These are phyloP conservation scores for Nesospiza acunhae DNA, from an alignment of 2,113 vertebrate species.

Conservation along the genomic window DNA sequence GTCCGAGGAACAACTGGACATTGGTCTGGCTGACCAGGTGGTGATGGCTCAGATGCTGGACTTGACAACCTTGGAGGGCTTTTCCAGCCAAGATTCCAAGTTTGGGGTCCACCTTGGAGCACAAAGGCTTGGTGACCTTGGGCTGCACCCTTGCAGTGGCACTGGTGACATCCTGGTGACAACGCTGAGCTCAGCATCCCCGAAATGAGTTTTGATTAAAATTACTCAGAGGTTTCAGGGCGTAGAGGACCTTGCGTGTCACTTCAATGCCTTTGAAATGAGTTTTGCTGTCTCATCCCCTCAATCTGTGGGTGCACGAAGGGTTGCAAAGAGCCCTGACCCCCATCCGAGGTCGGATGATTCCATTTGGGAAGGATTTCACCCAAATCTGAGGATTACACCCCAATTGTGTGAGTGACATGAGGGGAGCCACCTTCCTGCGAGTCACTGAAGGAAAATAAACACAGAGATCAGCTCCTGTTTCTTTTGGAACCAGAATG, in stretches of 20 bases:
- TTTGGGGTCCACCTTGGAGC: background rate
- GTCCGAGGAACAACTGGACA: background rate
- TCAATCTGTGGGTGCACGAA: accelerated
- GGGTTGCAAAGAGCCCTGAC: background rate
- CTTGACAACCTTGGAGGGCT: background rate
- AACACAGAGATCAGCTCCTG: background rate
- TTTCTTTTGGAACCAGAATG: background rate
- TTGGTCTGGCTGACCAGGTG: background rate
- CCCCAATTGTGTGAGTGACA: background rate
- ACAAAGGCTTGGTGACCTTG: background rate
- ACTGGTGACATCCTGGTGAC: background rate
- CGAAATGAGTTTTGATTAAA: background rate
- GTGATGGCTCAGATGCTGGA: background rate
- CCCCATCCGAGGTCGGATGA: background rate
- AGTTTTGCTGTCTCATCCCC: background rate
- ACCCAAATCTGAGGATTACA: background rate
- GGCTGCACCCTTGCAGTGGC: background rate
- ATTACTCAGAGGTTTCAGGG: background rate
- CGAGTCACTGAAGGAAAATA: background rate
- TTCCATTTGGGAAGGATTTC: background rate
- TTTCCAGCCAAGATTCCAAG: background rate
- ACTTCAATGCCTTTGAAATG: background rate
- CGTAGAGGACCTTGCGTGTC: background rate
- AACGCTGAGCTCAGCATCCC: background rate
- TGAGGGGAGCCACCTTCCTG: background rate